Evolutionary conservation across 2,888 invertebrate genomes (phyloP).

Genomic region (Machimus rusticus): DNA sequence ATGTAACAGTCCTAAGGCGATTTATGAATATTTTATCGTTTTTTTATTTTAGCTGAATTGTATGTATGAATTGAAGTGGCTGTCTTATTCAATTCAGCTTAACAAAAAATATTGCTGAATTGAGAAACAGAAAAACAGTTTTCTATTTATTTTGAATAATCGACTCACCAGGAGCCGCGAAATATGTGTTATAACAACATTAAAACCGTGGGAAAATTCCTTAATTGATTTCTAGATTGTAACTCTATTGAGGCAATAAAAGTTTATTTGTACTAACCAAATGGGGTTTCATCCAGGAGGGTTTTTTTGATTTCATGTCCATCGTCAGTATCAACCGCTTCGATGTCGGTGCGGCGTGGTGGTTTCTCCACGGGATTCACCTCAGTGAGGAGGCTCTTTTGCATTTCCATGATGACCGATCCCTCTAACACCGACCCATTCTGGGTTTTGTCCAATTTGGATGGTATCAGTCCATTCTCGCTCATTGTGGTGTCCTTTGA

Average conservation of each 20-base stretch:
- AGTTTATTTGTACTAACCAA: constrained; percentile 68
- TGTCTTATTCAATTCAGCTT: background rate
- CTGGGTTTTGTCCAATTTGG: constrained; percentile 66
- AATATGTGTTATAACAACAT: background rate
- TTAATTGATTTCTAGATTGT: background rate
- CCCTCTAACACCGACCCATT: constrained; percentile 78
- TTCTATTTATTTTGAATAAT: too few relatives aligned
- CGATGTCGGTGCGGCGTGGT: constrained; percentile 78
- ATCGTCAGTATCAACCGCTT: constrained; percentile 79
- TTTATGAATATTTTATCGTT: too few relatives aligned
- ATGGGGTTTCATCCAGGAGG: constrained; percentile 81
- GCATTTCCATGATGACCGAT: constrained; percentile 81
- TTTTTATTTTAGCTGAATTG: too few relatives aligned
- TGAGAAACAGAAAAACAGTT: too few relatives aligned
- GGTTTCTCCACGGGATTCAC: constrained; percentile 87
- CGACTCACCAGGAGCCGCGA: too few relatives aligned
- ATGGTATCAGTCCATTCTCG: constrained; percentile 60
- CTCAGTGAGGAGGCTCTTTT: constrained; percentile 82
- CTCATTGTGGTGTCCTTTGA: constrained; percentile 64
- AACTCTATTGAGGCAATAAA: background rate
- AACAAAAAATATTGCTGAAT: background rate
- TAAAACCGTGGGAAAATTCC: background rate
- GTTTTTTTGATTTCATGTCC: constrained; percentile 84
- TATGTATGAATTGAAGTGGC: too few relatives aligned
- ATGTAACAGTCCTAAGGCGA: background rate